Evolutionary conservation across 2,113 vertebrate species (phyloP).

Genomic region (Crotalus tigris): DNA sequence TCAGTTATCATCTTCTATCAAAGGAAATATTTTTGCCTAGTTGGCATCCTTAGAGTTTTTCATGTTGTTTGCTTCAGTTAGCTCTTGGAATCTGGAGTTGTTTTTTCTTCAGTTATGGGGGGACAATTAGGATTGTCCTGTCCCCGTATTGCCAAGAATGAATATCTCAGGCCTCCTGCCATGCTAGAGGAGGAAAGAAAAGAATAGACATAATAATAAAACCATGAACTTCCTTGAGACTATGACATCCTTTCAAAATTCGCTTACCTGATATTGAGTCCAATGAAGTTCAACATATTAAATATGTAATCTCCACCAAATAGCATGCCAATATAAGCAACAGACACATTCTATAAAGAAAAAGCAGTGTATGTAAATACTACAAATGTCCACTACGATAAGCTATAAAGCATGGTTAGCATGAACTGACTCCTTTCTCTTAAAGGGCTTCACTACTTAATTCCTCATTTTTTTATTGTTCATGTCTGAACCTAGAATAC

Average conservation of each 20-base stretch:
- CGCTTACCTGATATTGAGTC: conserved; percentile 91
- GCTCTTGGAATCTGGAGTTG: conserved; percentile 36
- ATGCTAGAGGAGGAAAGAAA: conserved; percentile 70
- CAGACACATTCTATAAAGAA: conserved; percentile 82
- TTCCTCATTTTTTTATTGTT: not conserved
- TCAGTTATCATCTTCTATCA: too few relatives aligned
- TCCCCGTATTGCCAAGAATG: conserved; percentile 76
- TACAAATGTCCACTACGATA: not conserved
- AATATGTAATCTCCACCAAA: conserved; percentile 90
- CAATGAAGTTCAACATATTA: conserved; percentile 85
- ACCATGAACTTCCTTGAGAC: not conserved
- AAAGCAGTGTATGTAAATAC: not conserved
- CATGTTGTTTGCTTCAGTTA: conserved; percentile 36
- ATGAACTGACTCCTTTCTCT: not conserved
- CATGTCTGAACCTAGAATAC: not conserved
- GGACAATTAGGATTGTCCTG: conserved; percentile 34
- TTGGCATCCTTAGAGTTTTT: not conserved
- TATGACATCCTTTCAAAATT: conserved; percentile 1
- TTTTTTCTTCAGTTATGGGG: conserved; percentile 55
- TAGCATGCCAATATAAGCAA: conserved; percentile 88
- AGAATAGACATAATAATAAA: conserved; percentile 29
- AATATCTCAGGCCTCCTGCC: conserved; percentile 84
- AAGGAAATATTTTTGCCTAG: conserved; percentile 18
- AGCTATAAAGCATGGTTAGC: not conserved
- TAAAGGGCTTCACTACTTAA: not conserved